A percentile compares a stretch with the other conserved stretches of the same genome.
phyloP scores from a whole-genome alignment of 2,797 vertebrate species.

The Anabacerthia variegaticeps region DNA sequence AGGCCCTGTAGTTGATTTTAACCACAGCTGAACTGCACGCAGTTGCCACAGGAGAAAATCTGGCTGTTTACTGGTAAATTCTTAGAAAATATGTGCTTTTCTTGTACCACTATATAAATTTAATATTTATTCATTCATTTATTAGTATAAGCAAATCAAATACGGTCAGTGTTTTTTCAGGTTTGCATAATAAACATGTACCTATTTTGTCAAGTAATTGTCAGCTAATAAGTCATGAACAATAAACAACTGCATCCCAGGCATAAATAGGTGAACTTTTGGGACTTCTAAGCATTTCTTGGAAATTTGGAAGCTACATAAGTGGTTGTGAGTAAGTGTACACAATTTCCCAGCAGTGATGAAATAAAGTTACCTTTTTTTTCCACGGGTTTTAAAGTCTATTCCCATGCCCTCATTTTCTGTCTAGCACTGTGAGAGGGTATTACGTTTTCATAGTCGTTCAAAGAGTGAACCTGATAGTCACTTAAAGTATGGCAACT shows the following conservation, averaged over 20 bases:
- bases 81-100: neutral
- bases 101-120: neutral
- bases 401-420: neutral
- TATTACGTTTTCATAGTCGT: neutral
- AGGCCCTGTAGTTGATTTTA: neutral
- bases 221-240: neutral
- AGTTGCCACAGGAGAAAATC: neutral
- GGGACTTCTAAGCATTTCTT: neutral
- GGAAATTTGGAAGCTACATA: neutral
- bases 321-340: neutral
- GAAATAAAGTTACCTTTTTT: neutral
- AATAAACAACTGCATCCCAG: neutral
- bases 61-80: neutral
- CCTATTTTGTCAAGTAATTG: neutral
- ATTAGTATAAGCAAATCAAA: neutral
- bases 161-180: neutral
- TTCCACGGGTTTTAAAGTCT: neutral
- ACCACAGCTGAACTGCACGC: neutral
- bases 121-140: neutral
- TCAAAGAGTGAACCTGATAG: neutral
- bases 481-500: neutral
- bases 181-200: neutral
- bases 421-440: neutral
- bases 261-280: neutral
- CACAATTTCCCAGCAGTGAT: neutral